These are phyloP conservation scores for Aphrophora alni DNA, from an alignment of 2,888 invertebrate genomes.

Conservation along the genomic window DNA sequence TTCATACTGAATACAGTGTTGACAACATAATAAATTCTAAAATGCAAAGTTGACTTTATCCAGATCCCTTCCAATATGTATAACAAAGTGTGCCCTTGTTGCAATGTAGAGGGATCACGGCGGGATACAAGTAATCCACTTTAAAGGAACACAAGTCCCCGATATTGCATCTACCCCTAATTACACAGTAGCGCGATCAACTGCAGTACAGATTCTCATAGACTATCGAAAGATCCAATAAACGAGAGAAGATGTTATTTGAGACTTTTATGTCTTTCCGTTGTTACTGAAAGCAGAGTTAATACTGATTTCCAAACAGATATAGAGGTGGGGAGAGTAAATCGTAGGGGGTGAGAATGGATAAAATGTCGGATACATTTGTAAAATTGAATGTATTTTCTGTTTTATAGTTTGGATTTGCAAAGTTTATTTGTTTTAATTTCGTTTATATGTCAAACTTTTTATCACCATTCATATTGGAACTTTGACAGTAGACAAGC, in stretches of 20 bases:
- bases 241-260: background rate
- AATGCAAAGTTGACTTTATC: background rate
- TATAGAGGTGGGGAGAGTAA: too few species aligned
- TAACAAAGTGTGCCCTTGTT: background rate
- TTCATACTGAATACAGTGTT: background rate
- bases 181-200: background rate
- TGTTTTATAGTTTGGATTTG: too few species aligned
- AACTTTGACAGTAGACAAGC: too few species aligned
- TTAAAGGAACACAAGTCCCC: background rate
- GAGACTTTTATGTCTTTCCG: background rate
- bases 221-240: too few species aligned
- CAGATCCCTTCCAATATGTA: background rate
- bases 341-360: background rate
- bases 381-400: too few species aligned
- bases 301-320: background rate
- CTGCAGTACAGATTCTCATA: background rate
- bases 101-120: background rate
- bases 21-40: background rate
- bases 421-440: too few species aligned
- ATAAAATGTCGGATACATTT: too few species aligned
- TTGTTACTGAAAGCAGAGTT: background rate
- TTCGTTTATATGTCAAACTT: too few species aligned
- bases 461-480: too few species aligned
- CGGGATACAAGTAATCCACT: background rate
- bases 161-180: background rate